phyloP scores from a whole-genome alignment of 1,140 invertebrate genomes.

The Pygmarrhopalites habei region DNA sequence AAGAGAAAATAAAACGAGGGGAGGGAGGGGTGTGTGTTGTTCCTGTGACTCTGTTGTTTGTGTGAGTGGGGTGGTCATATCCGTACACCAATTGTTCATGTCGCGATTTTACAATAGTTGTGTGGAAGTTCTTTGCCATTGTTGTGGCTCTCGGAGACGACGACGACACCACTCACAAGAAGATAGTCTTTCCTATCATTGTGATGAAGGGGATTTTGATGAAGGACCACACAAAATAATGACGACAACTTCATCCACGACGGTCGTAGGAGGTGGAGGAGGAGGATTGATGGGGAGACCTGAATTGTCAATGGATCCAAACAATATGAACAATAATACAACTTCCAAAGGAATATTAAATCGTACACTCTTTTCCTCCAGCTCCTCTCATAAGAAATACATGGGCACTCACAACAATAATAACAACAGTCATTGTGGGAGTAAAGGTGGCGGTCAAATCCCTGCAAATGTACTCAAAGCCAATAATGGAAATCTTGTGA shows the following conservation, averaged over 20 bases:
- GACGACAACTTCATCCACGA: background rate
- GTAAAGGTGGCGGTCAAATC: background rate
- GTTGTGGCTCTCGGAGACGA: slow-evolving; percentile 11
- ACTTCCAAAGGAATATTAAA: no score
- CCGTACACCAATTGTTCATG: slow-evolving; percentile 4
- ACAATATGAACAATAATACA: background rate
- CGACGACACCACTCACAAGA: background rate
- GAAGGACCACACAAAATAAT: slow-evolving; percentile 11
- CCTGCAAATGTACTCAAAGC: background rate
- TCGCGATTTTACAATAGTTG: background rate
- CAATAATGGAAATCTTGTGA: background rate
- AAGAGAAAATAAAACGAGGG: no score
- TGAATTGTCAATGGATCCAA: background rate
- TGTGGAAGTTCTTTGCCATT: slow-evolving; percentile 7
- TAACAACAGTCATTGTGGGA: background rate
- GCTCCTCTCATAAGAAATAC: background rate
- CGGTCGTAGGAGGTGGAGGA: no score
- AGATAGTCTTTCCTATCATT: slow-evolving; percentile 5
- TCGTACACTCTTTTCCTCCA: background rate
- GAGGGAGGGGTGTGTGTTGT: no score
- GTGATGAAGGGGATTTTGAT: slow-evolving; percentile 16
- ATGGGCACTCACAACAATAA: background rate
- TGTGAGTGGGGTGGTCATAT: background rate
- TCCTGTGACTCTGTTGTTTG: no score
- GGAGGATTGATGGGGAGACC: background rate